These are phyloP conservation scores for Sinocyclocheilus anshuiensis DNA, from an alignment of 2,113 vertebrate species.

Conservation along the genomic window DNA sequence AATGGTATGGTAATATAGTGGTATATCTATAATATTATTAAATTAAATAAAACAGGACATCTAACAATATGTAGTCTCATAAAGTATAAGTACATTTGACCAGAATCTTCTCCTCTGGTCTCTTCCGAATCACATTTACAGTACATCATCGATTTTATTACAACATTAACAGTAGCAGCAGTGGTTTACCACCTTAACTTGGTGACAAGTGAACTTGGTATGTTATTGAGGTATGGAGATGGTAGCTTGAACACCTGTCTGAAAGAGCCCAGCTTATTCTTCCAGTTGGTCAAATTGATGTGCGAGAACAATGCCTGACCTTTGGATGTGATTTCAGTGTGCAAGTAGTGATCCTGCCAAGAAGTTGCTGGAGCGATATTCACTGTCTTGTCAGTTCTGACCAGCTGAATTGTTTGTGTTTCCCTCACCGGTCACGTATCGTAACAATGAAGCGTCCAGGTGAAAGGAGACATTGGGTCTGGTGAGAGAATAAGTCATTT, in stretches of 20 bases:
- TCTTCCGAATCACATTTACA: not conserved
- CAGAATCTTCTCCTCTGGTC: not conserved
- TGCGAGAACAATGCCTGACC: not conserved
- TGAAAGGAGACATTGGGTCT: constrained; percentile 9
- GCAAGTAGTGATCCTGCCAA: not conserved
- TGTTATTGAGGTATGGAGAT: not conserved
- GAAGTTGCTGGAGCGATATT: not conserved
- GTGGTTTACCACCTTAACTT: not conserved
- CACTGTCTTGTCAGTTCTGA: constrained; percentile 22
- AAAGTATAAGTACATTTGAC: not conserved
- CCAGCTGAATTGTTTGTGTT: constrained; percentile 22
- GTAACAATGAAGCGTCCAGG: not conserved
- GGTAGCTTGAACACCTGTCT: not conserved
- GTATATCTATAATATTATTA: not conserved
- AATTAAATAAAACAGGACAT: not conserved
- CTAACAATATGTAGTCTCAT: not conserved
- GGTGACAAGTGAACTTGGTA: not conserved
- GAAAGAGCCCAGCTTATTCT: not conserved
- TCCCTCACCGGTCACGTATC: not conserved
- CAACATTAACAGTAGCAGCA: not conserved
- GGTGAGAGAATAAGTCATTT: not conserved
- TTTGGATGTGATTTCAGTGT: constrained; percentile 24
- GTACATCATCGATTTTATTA: not conserved
- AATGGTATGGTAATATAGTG: not conserved
- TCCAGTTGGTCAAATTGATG: constrained; percentile 25